Percentiles rank a stretch among this genome's conserved stretches.
These are phyloP conservation scores for Eubasilissa regina DNA, from an alignment of 1,140 invertebrate species.

Conservation along the genomic window DNA sequence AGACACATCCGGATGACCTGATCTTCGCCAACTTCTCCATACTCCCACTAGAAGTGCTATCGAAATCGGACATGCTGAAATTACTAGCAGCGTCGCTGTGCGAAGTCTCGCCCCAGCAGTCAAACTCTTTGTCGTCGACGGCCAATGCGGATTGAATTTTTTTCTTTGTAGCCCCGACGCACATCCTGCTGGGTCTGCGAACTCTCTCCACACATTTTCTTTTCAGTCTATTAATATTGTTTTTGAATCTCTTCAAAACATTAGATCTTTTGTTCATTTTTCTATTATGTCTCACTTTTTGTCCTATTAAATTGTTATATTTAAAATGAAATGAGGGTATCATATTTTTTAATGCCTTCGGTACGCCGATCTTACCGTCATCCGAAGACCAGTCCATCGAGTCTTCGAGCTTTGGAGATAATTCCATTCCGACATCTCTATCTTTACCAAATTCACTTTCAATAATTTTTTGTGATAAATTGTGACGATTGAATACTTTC, in stretches of 20 bases:
- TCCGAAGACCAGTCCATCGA: no score
- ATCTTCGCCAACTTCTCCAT: not conserved
- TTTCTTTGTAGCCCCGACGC: not conserved
- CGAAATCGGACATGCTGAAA: slow-evolving; percentile 39
- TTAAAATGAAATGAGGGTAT: not conserved
- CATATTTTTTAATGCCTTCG: not conserved
- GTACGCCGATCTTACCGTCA: no score
- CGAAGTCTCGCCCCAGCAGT: slow-evolving; percentile 37
- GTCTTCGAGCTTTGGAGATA: no score
- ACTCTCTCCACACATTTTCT: not conserved
- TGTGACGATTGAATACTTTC: not conserved
- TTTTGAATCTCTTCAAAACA: slow-evolving; percentile 27
- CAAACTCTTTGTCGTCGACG: slow-evolving; percentile 11
- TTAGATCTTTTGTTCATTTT: not conserved
- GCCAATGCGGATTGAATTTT: not conserved
- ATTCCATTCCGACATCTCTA: not conserved
- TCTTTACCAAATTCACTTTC: not conserved
- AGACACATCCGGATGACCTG: not conserved
- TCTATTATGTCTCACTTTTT: not conserved
- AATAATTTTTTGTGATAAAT: not conserved
- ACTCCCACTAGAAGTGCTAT: slow-evolving; percentile 15
- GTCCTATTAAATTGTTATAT: not conserved
- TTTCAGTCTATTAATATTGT: not conserved
- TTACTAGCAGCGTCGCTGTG: slow-evolving; percentile 28
- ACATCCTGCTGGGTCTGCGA: not conserved